Base-by-base conservation (phyloP, 2,797 vertebrate genomes). In the Leptoclinus maculatus region DNA sequence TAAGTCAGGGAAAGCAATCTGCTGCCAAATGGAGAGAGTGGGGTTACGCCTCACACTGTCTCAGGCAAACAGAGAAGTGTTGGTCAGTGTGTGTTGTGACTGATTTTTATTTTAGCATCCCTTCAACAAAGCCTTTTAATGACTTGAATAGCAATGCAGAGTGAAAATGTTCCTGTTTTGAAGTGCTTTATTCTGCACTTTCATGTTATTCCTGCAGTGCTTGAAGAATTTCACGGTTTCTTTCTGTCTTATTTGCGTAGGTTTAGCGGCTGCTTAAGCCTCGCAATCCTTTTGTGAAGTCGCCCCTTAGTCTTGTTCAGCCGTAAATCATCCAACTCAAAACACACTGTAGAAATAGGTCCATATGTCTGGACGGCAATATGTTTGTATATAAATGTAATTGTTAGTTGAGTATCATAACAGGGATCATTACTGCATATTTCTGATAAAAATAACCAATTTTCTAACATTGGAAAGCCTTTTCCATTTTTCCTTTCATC, bases 71-170 rank as follows among this genome's bases (percentile, higher is more conserved):
- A 56, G 64, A 65, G 25, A 59, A 11, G 16, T 27, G 36, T 54
- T 63, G 25, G 66, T 29, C 68, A 70, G 23, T 23, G 38, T 63
- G 32, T 45, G 25, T 29, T 16, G 12, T 56, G 21, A 32, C 34
- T 71, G 12, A 58, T 73, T 63, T 69, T 66, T 38, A 25, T 65
- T 71, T 51, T 23, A 19, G 9, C 32, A 43, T 63, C 4, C 36
- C 32, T 39, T 74, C 39, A 49, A 77, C 36, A 73, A n/a, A 45
- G 58, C 19, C 58, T 57, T 51, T 49, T 58, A 53, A 65, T 66
- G 21, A 64, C 36, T 54, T 41, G 34, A 71, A 62, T 68, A 23
- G 17, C 43, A 80, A 71, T 60, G 17, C 39, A 71, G 43, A 67
- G 25, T 41, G 63, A 66, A 70, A 36, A 17, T 65, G 5, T 64